Base-by-base conservation (phyloP, 2,888 invertebrate species). In the Arctia plantaginis region DNA sequence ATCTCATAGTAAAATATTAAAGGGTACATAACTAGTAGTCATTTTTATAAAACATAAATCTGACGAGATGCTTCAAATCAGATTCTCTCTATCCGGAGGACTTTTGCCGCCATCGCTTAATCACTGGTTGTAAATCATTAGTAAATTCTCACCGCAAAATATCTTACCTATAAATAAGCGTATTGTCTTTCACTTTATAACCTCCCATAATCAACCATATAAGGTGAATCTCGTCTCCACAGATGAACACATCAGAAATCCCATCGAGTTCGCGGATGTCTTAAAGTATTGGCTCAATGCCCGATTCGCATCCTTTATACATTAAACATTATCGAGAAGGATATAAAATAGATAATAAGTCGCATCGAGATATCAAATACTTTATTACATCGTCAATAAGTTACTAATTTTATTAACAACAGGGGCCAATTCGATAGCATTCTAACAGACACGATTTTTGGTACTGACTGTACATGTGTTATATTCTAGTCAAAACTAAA, bases 261-360 rank as follows among this genome's bases (percentile, higher is more conserved):
- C 75, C 74, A 77, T 77, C 68, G 73, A 79, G 80, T 79, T 80
- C 78, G 75, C 82, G 82, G 83, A 85, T 85, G 73, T 75, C 35
- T 65, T 71, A 77, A 78, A 80, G 77, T 76, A 78, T 81, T 85
- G 84, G 84, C 83, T 66, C 72, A 20, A 71, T 81, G 84, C 84
- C 84, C 82, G 77, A 12, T 39, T 55, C n/a, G 69, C 71, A 77
- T 82, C 78, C 78, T 78, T 79, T 68, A 85, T 84, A 83, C 80
- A 85, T 85, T 74, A 83, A 75, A 85, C 82, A 84, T 84, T 78
- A 82, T 74, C 44, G 6, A 78, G 80, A 77, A 82, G 84, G 84
- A 83, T 84, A 82, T 82, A 79, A 83, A 81, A 83, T 80, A 77
- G 79, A 80, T 82, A 82, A 83, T 82, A 83, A 79, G 80, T 81